phyloP scores from a whole-genome alignment of 2,888 invertebrate species.

The Tubulanus polymorphus region DNA sequence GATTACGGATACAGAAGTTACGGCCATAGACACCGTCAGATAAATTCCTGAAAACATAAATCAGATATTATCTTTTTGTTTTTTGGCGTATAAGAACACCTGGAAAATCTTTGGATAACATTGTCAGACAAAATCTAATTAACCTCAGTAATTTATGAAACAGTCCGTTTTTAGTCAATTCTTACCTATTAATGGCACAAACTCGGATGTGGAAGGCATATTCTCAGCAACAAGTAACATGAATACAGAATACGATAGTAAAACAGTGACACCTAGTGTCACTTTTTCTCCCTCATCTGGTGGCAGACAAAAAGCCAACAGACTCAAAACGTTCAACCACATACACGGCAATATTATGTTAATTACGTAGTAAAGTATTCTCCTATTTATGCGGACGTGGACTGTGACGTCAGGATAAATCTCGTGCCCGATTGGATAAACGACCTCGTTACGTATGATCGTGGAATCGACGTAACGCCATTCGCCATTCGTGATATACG shows the following conservation, averaged over 20 bases:
- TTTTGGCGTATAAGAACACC: no score
- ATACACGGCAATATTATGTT: slow-evolving; percentile 61
- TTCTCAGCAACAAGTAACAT: slow-evolving; percentile 61
- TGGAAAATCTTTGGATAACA: no score
- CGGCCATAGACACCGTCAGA: slow-evolving; percentile 33
- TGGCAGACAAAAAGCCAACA: slow-evolving; percentile 58
- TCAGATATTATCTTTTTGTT: no score
- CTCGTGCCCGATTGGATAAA: slow-evolving; percentile 56
- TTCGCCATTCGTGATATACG: slow-evolving; percentile 60
- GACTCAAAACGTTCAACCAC: slow-evolving; percentile 62
- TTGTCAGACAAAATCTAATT: no score
- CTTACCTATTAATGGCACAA: slow-evolving; percentile 59
- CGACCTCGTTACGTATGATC: slow-evolving; percentile 54
- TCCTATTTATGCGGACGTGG: slow-evolving; percentile 56
- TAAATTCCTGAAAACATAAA: slow-evolving; percentile 37
- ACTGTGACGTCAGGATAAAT: slow-evolving; percentile 60
- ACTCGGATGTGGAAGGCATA: slow-evolving; percentile 61
- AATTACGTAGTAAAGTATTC: slow-evolving; percentile 56
- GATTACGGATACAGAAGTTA: slow-evolving; percentile 32
- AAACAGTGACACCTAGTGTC: slow-evolving; percentile 59
- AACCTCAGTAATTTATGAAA: no score
- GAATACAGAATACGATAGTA: slow-evolving; percentile 60
- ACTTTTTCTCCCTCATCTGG: slow-evolving; percentile 60
- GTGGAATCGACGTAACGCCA: slow-evolving; percentile 58
- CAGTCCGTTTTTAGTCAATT: no score